phyloP scores from a whole-genome alignment of 2,888 invertebrate genomes.

The Geotrupes spiniger region DNA sequence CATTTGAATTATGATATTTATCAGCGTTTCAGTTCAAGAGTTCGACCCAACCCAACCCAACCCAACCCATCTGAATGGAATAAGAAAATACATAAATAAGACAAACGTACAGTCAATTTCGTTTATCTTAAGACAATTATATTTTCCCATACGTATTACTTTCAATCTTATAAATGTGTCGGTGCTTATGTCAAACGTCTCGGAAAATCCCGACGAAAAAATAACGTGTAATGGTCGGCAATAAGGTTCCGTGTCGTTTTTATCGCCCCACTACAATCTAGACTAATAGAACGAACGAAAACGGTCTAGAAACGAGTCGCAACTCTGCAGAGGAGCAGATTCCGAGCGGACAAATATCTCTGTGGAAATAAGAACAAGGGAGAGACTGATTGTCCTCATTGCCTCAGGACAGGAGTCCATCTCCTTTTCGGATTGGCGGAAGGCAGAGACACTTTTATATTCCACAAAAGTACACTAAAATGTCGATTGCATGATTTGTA shows the following conservation, averaged over 20 bases:
- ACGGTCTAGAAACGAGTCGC: constrained; percentile 41
- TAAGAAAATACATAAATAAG: no score
- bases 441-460: constrained; percentile 27
- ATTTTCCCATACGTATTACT: no score
- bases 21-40: no score
- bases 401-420: constrained; percentile 48
- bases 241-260: constrained; percentile 27
- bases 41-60: no score
- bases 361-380: constrained; percentile 46
- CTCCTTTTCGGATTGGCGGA: constrained; percentile 41
- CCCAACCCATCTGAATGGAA: no score
- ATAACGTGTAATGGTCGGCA: constrained; percentile 14
- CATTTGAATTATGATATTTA: no score
- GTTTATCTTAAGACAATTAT: no score
- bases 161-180: no score
- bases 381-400: constrained; percentile 51
- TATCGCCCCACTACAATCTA: constrained; percentile 36
- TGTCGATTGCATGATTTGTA: not conserved
- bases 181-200: no score
- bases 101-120: no score
- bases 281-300: constrained; percentile 39
- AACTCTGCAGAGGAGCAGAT: constrained; percentile 41
- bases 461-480: constrained; percentile 33
- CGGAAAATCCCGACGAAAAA: constrained; percentile 16
- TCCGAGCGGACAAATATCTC: constrained; percentile 44